phyloP scores from a whole-genome alignment of 1,140 invertebrate genomes.

The Amyelois transitella region DNA sequence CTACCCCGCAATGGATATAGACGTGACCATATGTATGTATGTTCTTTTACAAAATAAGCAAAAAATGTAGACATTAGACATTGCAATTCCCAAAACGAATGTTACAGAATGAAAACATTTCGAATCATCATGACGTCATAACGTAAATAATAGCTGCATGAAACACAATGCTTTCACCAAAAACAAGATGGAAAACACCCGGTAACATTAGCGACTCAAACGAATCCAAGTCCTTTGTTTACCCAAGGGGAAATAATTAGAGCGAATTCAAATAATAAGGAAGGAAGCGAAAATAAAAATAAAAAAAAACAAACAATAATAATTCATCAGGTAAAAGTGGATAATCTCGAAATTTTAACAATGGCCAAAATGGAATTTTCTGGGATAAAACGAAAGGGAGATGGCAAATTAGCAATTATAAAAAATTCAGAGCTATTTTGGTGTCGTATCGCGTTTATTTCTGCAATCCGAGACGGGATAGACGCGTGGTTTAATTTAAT shows the following conservation, averaged over 20 bases:
- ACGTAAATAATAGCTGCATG: too few species aligned
- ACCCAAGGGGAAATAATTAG: conserved; percentile 66
- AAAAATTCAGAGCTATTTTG: conserved; percentile 39
- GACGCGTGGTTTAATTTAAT: not conserved
- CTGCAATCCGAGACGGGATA: conserved; percentile 30
- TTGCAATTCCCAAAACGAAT: too few species aligned
- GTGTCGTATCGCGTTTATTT: conserved; percentile 39
- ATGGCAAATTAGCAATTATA: conserved; percentile 65
- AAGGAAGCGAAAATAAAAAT: conserved; percentile 39
- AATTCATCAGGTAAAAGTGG: conserved; percentile 61
- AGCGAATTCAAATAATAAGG: conserved; percentile 44
- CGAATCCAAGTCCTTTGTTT: conserved; percentile 41
- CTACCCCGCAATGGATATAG: too few species aligned
- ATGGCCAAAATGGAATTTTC: conserved; percentile 32
- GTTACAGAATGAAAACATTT: too few species aligned
- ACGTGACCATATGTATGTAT: too few species aligned
- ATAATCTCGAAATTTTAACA: conserved; percentile 63
- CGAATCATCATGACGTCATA: too few species aligned
- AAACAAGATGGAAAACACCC: not conserved
- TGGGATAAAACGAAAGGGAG: conserved; percentile 37
- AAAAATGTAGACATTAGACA: too few species aligned
- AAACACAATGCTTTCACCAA: not conserved
- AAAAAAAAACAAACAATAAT: conserved; percentile 47
- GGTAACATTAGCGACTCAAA: not conserved
- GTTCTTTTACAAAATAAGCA: too few species aligned